A percentile compares a stretch with the other conserved stretches of the same genome.
phyloP scores from a whole-genome alignment of 1,140 invertebrate species.

The Tetraneura akinire region DNA sequence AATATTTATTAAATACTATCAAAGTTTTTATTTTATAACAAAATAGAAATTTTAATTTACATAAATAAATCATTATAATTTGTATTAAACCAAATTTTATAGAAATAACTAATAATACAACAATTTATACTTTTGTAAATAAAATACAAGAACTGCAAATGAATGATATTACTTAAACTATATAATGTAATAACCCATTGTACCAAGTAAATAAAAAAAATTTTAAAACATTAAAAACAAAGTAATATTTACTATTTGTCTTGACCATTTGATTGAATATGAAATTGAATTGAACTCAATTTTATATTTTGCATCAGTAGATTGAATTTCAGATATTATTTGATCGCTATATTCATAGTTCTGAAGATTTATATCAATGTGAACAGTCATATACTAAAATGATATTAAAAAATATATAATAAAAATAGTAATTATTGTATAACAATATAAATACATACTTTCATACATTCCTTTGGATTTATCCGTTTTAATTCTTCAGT shows the following conservation, averaged over 20 bases:
- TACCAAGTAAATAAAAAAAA: too few relatives aligned
- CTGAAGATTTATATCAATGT: slow-evolving; percentile 32
- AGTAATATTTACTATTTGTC: slow-evolving; percentile 14
- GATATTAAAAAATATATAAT: neutral
- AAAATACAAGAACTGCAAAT: too few relatives aligned
- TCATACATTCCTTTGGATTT: slow-evolving; percentile 40
- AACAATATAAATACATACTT: neutral
- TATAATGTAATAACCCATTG: too few relatives aligned
- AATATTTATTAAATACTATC: too few relatives aligned
- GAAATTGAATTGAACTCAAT: neutral
- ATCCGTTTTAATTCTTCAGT: slow-evolving; percentile 26
- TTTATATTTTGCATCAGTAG: slow-evolving; percentile 20
- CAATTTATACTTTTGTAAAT: too few relatives aligned
- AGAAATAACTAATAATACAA: too few relatives aligned
- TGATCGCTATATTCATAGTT: slow-evolving; percentile 8
- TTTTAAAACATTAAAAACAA: too few relatives aligned
- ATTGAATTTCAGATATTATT: slow-evolving; percentile 19
- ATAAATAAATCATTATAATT: too few relatives aligned
- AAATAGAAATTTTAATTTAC: too few relatives aligned
- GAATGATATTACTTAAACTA: too few relatives aligned
- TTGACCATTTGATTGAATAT: slow-evolving; percentile 40
- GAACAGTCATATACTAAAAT: slow-evolving; percentile 36
- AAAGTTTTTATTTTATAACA: too few relatives aligned
- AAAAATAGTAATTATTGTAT: neutral
- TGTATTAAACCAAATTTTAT: too few relatives aligned